Percentiles rank a stretch among this genome's conserved stretches.
phyloP scores from a whole-genome alignment of 2,113 vertebrate genomes.

The Varanus komodoensis region DNA sequence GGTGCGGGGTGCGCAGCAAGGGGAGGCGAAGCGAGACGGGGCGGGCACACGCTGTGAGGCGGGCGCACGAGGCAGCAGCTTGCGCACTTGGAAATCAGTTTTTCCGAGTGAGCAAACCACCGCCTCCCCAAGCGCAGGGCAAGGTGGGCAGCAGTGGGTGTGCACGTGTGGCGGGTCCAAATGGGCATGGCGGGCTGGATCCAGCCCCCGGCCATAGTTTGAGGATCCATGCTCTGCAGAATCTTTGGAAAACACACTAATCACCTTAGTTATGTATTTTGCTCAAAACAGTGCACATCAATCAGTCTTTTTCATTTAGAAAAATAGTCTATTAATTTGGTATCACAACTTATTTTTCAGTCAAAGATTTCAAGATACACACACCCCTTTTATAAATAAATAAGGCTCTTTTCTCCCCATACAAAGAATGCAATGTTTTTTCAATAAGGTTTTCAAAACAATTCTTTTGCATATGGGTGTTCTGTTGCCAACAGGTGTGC shows the following conservation, averaged over 20 bases:
- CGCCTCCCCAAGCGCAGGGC: too few species aligned
- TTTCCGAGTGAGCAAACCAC: too few species aligned
- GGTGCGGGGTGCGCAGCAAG: too few species aligned
- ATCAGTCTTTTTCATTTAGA: not conserved
- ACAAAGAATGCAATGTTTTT: not conserved
- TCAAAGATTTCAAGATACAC: not conserved
- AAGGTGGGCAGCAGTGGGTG: too few species aligned
- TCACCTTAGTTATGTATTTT: too few species aligned
- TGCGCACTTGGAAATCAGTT: too few species aligned
- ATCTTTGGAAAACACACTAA: not conserved
- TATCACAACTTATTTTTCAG: not conserved
- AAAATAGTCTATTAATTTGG: not conserved
- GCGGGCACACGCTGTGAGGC: too few species aligned
- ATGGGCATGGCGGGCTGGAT: too few species aligned
- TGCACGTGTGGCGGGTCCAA: too few species aligned
- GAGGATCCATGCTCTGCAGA: not conserved
- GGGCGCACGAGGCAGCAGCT: too few species aligned
- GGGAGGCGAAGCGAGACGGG: too few species aligned
- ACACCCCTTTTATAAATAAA: not conserved
- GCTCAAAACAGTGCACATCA: not conserved
- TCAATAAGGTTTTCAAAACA: not conserved
- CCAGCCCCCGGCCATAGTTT: too few species aligned
- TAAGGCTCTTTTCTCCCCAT: not conserved
- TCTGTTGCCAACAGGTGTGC: not conserved
- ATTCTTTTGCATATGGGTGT: not conserved